Conservation (phyloP, 2,797 vertebrate genomes). For the Sciurus carolinensis region DNA sequence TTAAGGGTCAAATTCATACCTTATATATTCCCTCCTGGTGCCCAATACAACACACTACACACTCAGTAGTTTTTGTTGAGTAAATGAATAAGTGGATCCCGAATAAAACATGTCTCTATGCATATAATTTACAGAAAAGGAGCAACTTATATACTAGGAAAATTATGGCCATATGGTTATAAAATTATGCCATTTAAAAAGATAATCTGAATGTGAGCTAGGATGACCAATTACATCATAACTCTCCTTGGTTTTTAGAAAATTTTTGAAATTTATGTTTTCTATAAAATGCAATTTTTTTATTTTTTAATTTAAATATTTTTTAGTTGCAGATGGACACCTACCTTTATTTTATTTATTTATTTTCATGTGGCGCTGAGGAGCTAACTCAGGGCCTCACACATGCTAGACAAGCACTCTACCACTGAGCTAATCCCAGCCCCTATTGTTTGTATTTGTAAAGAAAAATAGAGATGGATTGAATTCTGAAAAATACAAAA, state of each 20-base stretch:
- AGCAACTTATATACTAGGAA: neutral
- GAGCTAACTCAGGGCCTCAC: too few species aligned
- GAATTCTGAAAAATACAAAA: constrained; percentile 56
- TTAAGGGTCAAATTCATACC: neutral
- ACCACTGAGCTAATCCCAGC: too few species aligned
- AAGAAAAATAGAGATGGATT: constrained; percentile 34
- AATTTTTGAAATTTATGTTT: constrained; percentile 53
- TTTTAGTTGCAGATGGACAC: too few species aligned
- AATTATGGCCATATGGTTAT: neutral
- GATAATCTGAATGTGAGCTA: neutral
- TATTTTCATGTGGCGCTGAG: too few species aligned
- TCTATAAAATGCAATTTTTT: constrained; percentile 27
- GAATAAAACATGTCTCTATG: neutral
- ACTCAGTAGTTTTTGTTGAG: neutral
- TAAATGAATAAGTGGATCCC: neutral
- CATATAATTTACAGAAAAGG: constrained; percentile 39
- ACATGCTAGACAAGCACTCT: too few species aligned
- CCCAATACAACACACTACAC: neutral
- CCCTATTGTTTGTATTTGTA: constrained; percentile 14
- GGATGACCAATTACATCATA: constrained; percentile 35
- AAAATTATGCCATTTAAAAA: constrained; percentile 42
- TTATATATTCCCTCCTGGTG: neutral
- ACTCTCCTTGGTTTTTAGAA: constrained; percentile 2
- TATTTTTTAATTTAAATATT: neutral
- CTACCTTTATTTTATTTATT: too few species aligned